Evolutionary conservation across 2,888 invertebrate genomes (phyloP).

Genomic region (Drosophila tripunctata): DNA sequence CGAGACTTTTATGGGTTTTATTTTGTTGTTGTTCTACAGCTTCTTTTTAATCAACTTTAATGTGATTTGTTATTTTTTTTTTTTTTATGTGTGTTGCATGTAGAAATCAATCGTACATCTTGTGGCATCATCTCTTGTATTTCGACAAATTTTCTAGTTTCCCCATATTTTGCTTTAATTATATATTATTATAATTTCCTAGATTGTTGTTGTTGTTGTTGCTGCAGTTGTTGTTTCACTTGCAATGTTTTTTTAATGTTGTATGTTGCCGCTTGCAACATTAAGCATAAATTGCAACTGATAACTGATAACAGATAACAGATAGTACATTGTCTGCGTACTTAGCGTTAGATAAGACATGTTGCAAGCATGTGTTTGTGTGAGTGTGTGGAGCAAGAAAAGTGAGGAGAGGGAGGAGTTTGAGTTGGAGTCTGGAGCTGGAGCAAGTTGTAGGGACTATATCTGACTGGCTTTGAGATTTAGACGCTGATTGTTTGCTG

Average conservation of each 20-base stretch:
- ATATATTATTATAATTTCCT: conserved; percentile 76
- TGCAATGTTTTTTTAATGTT: conserved; percentile 26
- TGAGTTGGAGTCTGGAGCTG: conserved; percentile 7
- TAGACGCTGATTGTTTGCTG: conserved; percentile 29
- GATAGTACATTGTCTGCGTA: background rate
- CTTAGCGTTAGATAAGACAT: conserved; percentile 2
- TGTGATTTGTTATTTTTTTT: conserved; percentile 1
- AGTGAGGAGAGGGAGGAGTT: conserved; percentile 4
- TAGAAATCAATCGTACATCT: too few species aligned
- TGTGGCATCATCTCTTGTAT: conserved; percentile 51
- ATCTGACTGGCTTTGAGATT: too few species aligned
- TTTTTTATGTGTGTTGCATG: too few species aligned
- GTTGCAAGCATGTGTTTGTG: conserved; percentile 20
- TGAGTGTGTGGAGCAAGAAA: too few species aligned
- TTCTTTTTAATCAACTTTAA: background rate
- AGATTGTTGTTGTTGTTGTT: conserved; percentile 60
- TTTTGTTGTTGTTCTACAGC: conserved; percentile 2
- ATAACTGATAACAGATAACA: conserved; percentile 8
- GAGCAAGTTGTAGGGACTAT: conserved; percentile 23
- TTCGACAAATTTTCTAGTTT: conserved; percentile 71
- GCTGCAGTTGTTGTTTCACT: conserved; percentile 39
- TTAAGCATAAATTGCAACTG: too few species aligned
- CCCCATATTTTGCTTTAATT: conserved; percentile 53
- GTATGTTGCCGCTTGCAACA: conserved; percentile 34
- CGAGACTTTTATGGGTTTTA: conserved; percentile 7